Base-by-base conservation (phyloP, 2,113 vertebrate genomes). In the Puffinus mauretanicus region DNA sequence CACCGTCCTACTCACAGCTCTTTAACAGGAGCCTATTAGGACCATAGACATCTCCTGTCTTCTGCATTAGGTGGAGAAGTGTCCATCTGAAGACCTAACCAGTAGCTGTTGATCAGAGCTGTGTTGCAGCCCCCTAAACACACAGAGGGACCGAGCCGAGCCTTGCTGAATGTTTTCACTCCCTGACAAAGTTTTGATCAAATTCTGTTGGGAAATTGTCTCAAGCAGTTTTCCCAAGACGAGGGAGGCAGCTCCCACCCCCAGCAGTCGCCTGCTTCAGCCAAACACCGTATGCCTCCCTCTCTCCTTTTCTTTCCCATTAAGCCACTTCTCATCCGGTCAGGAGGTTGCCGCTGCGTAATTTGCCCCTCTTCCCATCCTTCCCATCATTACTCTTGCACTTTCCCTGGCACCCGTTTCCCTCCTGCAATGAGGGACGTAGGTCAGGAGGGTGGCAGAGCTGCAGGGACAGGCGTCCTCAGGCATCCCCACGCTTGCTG, bases 271-370 rank as follows among this genome's bases (percentile, higher is more conserved):
- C 10, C 57, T 26, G 13, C 44, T 65, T 69, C 76, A n/a, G n/a
- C 18, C 25, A 29, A 65, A 29, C 49, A 10, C 36, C 1, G 0
- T 1, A 4, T 32, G 29, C 29, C 20, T 61, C 36, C 36, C 51
- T 78, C 55, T 46, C 11, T 44, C 14, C 10, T 69, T 24, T 54
- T 30, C 13, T 11, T 76, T 19, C 25, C 51, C 40, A 14, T 11
- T 11, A 51, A 77, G 10, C 22, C 32, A 5, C 9, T 61, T 29
- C 64, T 44, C 40, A 61, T 11, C 36, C 4, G 40, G 6, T 11
- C 9, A 4, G 29, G 27, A 82, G 24, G 13, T 0, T 19, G 14
- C 11, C 2, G 3, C 26, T 65, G 60, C 2, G 0, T 10, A 11
- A 10, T 19, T 11, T 30, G 6, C 29, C 25, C 27, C 16, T 44